A percentile compares a stretch with the other conserved stretches of the same genome.
Conservation (phyloP, 2,888 invertebrate species). For the Parnassius orleans region DNA sequence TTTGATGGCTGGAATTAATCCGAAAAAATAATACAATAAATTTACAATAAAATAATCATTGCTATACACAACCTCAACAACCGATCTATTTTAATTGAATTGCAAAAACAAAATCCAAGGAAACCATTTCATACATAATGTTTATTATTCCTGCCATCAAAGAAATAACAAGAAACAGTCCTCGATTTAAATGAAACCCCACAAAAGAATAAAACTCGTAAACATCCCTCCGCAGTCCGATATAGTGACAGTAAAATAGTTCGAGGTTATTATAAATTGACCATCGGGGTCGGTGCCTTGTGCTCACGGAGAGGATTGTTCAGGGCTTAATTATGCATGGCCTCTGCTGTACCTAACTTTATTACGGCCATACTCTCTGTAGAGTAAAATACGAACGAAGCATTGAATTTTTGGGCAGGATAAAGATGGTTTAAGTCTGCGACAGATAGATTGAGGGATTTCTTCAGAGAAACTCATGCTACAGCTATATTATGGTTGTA, state of each 20-base stretch:
- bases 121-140: no score
- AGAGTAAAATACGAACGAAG: background rate
- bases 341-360: slow-evolving; percentile 1
- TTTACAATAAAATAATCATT: no score
- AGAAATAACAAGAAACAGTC: background rate
- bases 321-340: slow-evolving; percentile 4
- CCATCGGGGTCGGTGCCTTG: background rate
- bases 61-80: no score
- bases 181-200: background rate
- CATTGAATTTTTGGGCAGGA: background rate
- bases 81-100: no score
- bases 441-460: no score
- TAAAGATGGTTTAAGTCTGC: no score
- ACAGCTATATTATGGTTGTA: no score
- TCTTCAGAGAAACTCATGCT: no score
- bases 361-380: background rate
- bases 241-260: background rate
- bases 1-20: no score
- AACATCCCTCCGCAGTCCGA: background rate
- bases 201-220: background rate
- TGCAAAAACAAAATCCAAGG: no score
- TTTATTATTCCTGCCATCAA: no score
- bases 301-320: background rate
- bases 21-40: no score
- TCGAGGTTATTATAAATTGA: slow-evolving; percentile 4